These are phyloP conservation scores for Daktulosphaira vitifoliae DNA, from an alignment of 1,140 invertebrate species.

Conservation along the genomic window DNA sequence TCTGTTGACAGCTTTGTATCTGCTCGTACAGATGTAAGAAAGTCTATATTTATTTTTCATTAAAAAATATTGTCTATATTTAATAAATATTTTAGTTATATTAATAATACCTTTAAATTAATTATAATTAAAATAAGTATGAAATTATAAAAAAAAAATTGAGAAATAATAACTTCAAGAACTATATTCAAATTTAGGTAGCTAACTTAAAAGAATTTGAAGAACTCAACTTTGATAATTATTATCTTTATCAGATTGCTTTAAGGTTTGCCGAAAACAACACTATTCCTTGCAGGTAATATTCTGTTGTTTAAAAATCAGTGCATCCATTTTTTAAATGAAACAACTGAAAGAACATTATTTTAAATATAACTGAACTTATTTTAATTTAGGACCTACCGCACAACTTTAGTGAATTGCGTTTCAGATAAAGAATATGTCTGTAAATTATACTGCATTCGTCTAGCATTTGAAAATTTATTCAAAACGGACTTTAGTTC, in stretches of 20 bases:
- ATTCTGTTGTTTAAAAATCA: no score
- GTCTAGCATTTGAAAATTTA: constrained; percentile 73
- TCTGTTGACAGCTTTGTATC: constrained; percentile 29
- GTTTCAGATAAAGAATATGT: constrained; percentile 87
- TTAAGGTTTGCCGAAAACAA: constrained; percentile 65
- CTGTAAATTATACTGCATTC: constrained; percentile 84
- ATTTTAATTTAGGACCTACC: constrained; percentile 51
- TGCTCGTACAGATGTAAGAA: constrained; percentile 24
- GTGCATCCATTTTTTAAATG: no score
- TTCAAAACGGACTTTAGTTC: constrained; percentile 62
- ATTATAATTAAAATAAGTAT: neutral
- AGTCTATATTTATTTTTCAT: neutral
- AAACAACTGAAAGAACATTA: no score
- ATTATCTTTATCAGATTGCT: constrained; percentile 71
- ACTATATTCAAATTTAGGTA: constrained; percentile 50
- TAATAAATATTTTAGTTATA: no score
- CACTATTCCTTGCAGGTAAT: constrained; percentile 65
- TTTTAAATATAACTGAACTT: no score
- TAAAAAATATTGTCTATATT: neutral
- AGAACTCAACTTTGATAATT: constrained; percentile 66
- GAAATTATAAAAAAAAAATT: neutral
- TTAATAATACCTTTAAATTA: no score
- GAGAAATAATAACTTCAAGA: neutral
- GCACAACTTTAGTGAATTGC: constrained; percentile 79
- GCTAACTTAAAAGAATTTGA: constrained; percentile 84